A percentile compares a stretch with the other conserved stretches of the same genome.
Conservation (phyloP, 2,888 invertebrate genomes). For the Pterobdella sp. region DNA sequence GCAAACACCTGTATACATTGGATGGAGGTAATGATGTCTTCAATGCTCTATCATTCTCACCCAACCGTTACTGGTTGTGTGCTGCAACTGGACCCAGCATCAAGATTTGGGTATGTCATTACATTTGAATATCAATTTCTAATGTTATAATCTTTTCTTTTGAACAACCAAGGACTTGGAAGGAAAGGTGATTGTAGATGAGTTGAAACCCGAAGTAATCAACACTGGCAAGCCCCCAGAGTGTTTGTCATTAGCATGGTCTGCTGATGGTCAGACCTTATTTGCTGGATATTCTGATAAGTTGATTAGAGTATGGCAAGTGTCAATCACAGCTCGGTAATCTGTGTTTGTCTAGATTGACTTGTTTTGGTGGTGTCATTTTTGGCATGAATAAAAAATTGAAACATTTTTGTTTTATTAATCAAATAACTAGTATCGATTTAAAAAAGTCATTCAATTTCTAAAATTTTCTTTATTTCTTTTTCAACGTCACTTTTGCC, state of each 20-base stretch:
- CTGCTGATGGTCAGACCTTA: conserved; percentile 94
- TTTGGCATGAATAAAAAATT: background rate
- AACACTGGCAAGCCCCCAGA: conserved; percentile 75
- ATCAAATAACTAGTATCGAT: background rate
- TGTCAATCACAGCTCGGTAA: conserved; percentile 51
- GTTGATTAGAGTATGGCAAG: conserved; percentile 96
- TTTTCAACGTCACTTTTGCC: background rate
- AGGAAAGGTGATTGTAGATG: conserved; percentile 98
- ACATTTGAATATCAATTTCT: background rate
- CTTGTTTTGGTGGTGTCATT: background rate
- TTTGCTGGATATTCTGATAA: conserved; percentile 98
- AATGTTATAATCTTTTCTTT: background rate
- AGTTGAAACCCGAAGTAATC: conserved; percentile 89
- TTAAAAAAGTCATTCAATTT: background rate
- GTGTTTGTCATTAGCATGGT: conserved; percentile 95
- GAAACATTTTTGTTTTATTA: background rate
- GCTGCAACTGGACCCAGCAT: conserved; percentile 96
- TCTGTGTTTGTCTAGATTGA: background rate
- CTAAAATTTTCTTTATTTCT: background rate
- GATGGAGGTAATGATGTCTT: conserved; percentile 98
- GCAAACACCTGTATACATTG: conserved; percentile 95
- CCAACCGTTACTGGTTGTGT: conserved; percentile 98
- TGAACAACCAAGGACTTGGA: conserved; percentile 72
- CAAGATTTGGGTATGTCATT: conserved; percentile 83
- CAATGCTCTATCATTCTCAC: conserved; percentile 95